Evolutionary conservation across 2,797 vertebrate species (phyloP).

Genomic region (Enteromius unitaeniatus): DNA sequence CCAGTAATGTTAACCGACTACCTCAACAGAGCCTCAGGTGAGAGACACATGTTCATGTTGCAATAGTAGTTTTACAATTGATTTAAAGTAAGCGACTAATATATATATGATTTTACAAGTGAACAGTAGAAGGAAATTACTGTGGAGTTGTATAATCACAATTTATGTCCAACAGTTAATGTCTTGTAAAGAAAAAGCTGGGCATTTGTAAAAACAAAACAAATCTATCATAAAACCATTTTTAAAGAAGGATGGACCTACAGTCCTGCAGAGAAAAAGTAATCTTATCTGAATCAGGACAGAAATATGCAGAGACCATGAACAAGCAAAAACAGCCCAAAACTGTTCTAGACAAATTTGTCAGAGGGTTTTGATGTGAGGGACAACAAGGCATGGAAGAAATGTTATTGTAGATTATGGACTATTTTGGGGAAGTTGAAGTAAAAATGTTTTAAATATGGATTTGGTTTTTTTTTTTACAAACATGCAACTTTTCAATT

Average conservation of each 20-base stretch:
- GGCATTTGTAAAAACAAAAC: background rate
- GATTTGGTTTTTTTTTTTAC: background rate
- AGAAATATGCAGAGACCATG: background rate
- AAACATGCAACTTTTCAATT: background rate
- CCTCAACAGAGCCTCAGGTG: constrained; percentile 64
- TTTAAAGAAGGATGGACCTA: too few relatives aligned
- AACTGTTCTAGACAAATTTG: background rate
- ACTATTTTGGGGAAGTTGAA: background rate
- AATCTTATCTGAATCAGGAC: background rate
- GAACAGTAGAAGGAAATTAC: background rate
- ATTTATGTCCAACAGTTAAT: background rate
- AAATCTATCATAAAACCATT: background rate
- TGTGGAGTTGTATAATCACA: background rate
- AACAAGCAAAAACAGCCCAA: background rate
- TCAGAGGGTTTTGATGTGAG: background rate
- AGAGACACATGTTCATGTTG: background rate
- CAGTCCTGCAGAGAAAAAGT: background rate
- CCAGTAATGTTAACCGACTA: constrained; percentile 84
- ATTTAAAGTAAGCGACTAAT: background rate
- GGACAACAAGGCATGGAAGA: background rate
- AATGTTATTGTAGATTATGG: background rate
- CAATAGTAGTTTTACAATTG: constrained; percentile 6
- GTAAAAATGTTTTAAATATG: background rate
- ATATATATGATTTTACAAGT: background rate
- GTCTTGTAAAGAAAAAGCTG: background rate